phyloP scores from a whole-genome alignment of 2,113 vertebrate genomes.

The Gasterosteus nipponicus region DNA sequence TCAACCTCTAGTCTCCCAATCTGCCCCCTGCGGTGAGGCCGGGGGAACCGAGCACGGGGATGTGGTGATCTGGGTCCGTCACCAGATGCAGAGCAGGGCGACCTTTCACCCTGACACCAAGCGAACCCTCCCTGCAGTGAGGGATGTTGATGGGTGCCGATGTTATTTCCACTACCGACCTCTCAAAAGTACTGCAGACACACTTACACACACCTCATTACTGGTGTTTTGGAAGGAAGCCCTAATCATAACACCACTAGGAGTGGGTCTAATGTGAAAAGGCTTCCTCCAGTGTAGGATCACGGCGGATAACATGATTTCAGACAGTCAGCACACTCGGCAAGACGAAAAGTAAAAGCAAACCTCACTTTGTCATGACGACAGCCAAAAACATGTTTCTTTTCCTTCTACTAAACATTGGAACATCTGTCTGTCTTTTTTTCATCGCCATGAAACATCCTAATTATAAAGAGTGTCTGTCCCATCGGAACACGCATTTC shows the following conservation, averaged over 20 bases:
- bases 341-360: neutral
- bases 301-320: slow-evolving; percentile 23
- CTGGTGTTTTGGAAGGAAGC: slow-evolving; percentile 68
- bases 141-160: slow-evolving; percentile 60
- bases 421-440: slow-evolving; percentile 9
- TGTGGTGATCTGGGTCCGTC: slow-evolving; percentile 49
- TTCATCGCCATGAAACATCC: slow-evolving; percentile 21
- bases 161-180: slow-evolving; percentile 54
- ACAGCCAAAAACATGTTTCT: neutral
- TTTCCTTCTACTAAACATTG: neutral
- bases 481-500: slow-evolving; percentile 38
- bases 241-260: slow-evolving; percentile 63
- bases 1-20: slow-evolving; percentile 10
- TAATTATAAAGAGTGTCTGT: slow-evolving; percentile 47
- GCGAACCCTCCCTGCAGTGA: slow-evolving; percentile 35
- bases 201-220: slow-evolving; percentile 47
- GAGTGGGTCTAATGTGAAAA: slow-evolving; percentile 14
- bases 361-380: neutral
- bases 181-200: slow-evolving; percentile 41
- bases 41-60: slow-evolving; percentile 16
- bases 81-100: slow-evolving; percentile 46
- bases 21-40: slow-evolving; percentile 30
- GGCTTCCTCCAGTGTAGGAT: neutral
- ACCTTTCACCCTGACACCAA: slow-evolving; percentile 48
- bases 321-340: slow-evolving; percentile 21